Evolutionary conservation across 2,113 vertebrate genomes (phyloP), one percentile per base, ranked within the genome.

Genomic region (Prionailurus bengalensis): DNA sequence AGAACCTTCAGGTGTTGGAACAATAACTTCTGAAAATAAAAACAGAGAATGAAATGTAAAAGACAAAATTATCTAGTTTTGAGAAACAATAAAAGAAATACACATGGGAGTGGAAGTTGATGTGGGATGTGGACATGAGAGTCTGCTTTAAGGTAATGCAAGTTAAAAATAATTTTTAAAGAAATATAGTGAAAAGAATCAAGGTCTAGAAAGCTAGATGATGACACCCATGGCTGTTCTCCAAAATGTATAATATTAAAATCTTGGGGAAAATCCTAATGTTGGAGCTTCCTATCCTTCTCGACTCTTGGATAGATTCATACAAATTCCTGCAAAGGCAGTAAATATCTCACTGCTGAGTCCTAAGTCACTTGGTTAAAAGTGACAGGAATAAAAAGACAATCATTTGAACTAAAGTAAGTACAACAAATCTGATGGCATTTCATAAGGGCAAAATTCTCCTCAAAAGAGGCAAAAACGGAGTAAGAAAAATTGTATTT

Each of bases 1-100:
- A 9, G 98, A 97, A 97, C 98, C 98, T 87, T 73, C 98, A 91
- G 96, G 97, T 96, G 97, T 98, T 95, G 98, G 98, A 95, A 97
- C 94, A 97, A 97, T 98, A 95, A 97, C 61, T 98, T 99, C 99
- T 99, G 92, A 97, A 98, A 98, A 98, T 98, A 80, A 98, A 98
- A 98, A 94, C 39, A 85, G 95, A 97, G 97, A 93, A 97, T 86
- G 97, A 97, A 94, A 95, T 97, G 98, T 98, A 97, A 97, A 97
- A 97, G 98, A 97, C 94, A 98, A 85, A 98, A 95, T 94, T 11
- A 97, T 97, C 96, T 86, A 89, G 96, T 96, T 96, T 95, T 96
- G 92, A 97, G 92, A 98, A 97, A 97, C 97, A 97, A 94, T 95
- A 97, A 97, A 98, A 97, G 94, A 98, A 82, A 94, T 25, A 95